These are phyloP conservation scores for Brachionus asplanchnoidis DNA, from an alignment of 1,140 invertebrate species.

Conservation along the genomic window DNA sequence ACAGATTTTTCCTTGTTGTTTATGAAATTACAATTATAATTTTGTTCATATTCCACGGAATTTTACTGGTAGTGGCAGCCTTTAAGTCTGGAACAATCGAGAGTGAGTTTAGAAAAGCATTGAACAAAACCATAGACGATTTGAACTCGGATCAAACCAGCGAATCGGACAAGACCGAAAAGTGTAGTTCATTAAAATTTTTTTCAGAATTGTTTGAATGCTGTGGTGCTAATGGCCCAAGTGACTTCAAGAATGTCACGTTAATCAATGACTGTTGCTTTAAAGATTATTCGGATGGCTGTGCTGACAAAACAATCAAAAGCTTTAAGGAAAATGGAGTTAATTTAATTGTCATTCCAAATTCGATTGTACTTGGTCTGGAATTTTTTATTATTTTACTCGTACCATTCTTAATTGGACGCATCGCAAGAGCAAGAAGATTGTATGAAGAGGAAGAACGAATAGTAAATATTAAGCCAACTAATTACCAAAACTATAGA, in stretches of 20 bases:
- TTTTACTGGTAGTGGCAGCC: slow-evolving; percentile 9
- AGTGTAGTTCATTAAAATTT: neutral
- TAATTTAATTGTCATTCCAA: slow-evolving; percentile 28
- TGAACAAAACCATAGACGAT: slow-evolving; percentile 2
- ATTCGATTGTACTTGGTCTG: slow-evolving; percentile 8
- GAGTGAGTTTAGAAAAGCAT: slow-evolving; percentile 9
- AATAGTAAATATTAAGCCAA: slow-evolving; percentile 26
- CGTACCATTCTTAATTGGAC: slow-evolving; percentile 38
- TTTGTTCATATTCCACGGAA: slow-evolving; percentile 10
- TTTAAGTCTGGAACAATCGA: slow-evolving; percentile 21
- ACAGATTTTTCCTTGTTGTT: slow-evolving; percentile 19
- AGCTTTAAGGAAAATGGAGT: slow-evolving; percentile 5
- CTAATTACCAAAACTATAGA: slow-evolving; percentile 33
- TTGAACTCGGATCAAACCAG: slow-evolving; percentile 1
- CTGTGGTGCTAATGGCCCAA: slow-evolving; percentile 33
- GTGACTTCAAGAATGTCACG: neutral
- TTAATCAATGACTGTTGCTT: neutral
- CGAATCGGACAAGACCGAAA: neutral
- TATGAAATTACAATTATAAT: slow-evolving; percentile 26
- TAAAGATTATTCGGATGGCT: neutral
- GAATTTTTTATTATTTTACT: slow-evolving; percentile 33
- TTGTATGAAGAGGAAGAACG: slow-evolving; percentile 18
- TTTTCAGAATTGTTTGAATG: slow-evolving; percentile 30
- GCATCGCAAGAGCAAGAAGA: slow-evolving; percentile 18
- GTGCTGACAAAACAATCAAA: slow-evolving; percentile 17